A percentile compares a stretch with the other conserved stretches of the same genome.
Evolutionary conservation across 1,140 invertebrate species (phyloP).

Genomic region (Diplogasteroides magnus): DNA sequence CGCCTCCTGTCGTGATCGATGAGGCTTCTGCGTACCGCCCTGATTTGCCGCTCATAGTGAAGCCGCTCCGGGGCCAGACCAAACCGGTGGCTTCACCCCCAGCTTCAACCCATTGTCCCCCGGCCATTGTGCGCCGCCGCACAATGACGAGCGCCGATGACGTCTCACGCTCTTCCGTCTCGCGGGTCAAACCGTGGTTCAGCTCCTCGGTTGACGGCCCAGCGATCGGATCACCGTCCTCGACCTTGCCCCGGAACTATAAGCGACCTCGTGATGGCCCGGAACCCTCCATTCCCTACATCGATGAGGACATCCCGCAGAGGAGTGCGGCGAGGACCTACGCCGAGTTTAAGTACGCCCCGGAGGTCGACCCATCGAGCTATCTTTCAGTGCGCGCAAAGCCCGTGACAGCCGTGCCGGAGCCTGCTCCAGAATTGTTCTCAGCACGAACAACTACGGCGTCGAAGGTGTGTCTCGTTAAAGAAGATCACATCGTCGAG

Average conservation of each 20-base stretch:
- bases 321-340: no score
- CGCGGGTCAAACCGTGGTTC: conserved; percentile 21
- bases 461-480: neutral
- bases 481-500: conserved; percentile 7
- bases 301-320: conserved; percentile 6
- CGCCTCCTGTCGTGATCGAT: neutral
- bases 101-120: neutral
- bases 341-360: no score
- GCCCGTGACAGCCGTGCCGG: no score
- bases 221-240: neutral
- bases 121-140: neutral
- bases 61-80: neutral
- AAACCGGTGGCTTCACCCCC: conserved; percentile 15
- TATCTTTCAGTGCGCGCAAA: no score
- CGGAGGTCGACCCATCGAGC: no score
- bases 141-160: conserved; percentile 5
- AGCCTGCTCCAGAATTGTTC: no score
- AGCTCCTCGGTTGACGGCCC: conserved; percentile 19
- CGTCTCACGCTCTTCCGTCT: no score
- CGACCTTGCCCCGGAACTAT: conserved; percentile 14
- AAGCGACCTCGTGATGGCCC: conserved; percentile 1
- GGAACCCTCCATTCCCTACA: neutral
- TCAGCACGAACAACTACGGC: neutral
- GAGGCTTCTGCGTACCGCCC: neutral
- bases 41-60: neutral